Evolutionary conservation across 2,888 invertebrate species (phyloP).

Genomic region (Cancer borealis): DNA sequence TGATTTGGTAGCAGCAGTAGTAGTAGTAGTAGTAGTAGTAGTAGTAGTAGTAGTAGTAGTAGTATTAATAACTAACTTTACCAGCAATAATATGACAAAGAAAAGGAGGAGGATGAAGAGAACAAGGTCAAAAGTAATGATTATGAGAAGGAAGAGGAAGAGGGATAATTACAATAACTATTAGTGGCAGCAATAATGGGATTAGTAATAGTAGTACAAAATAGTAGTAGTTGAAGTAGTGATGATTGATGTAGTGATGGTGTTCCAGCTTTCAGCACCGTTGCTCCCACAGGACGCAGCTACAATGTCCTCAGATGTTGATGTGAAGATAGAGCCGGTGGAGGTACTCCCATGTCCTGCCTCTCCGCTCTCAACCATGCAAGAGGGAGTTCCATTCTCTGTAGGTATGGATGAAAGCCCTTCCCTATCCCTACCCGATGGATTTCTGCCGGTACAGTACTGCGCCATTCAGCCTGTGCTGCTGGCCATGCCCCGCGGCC

Average conservation of each 20-base stretch:
- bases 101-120: not conserved
- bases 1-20: not conserved
- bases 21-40: not conserved
- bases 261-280: not conserved
- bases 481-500: not conserved
- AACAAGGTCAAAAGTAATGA: not conserved
- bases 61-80: not conserved
- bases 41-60: not conserved
- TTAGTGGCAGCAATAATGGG: not conserved
- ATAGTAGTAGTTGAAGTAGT: not conserved
- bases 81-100: not conserved
- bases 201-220: not conserved
- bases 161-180: not conserved
- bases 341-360: not conserved
- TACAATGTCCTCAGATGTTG: not conserved
- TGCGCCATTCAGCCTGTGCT: not conserved
- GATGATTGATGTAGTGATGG: not conserved
- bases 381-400: not conserved
- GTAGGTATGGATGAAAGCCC: not conserved
- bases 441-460: not conserved
- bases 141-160: not conserved
- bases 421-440: not conserved
- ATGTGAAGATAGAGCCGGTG: not conserved
- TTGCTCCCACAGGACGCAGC: constrained; percentile 13
- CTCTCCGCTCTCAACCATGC: not conserved